A percentile compares a stretch with the other conserved stretches of the same genome.
Conservation (phyloP, 2,888 invertebrate species). For the Petrolisthes cinctipes region DNA sequence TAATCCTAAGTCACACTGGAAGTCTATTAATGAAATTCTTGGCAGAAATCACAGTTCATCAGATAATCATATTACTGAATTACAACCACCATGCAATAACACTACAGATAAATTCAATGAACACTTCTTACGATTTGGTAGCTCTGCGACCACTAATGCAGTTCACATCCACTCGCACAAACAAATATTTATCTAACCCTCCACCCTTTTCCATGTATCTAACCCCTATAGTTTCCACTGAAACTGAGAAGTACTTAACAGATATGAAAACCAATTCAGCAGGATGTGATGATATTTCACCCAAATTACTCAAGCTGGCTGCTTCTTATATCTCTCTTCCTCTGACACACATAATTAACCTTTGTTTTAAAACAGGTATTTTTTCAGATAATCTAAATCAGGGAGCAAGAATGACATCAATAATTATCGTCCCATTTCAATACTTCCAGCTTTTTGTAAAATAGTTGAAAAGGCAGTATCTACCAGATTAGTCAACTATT, state of each 20-base stretch:
- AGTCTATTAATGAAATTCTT: background rate
- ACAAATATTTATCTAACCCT: background rate
- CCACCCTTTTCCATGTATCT: background rate
- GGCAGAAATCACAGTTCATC: background rate
- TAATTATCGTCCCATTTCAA: background rate
- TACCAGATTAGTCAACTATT: background rate
- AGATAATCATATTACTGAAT: background rate
- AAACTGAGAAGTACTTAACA: background rate
- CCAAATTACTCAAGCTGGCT: background rate
- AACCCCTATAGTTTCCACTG: background rate
- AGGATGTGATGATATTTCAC: background rate
- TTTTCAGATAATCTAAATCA: background rate
- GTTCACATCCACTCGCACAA: background rate
- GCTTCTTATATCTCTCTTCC: background rate
- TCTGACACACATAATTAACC: background rate
- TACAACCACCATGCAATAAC: background rate
- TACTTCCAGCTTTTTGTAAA: no score
- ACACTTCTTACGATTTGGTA: background rate
- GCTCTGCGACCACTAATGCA: background rate
- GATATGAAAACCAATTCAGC: no score
- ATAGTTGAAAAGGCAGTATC: no score
- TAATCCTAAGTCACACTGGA: conserved; percentile 8
- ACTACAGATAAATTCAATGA: background rate
- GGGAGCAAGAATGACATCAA: background rate
- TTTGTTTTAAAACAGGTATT: background rate